Percentiles rank a stretch among this genome's conserved stretches.
These are phyloP conservation scores for Pterois miles DNA, from an alignment of 2,797 vertebrate genomes.

Conservation along the genomic window DNA sequence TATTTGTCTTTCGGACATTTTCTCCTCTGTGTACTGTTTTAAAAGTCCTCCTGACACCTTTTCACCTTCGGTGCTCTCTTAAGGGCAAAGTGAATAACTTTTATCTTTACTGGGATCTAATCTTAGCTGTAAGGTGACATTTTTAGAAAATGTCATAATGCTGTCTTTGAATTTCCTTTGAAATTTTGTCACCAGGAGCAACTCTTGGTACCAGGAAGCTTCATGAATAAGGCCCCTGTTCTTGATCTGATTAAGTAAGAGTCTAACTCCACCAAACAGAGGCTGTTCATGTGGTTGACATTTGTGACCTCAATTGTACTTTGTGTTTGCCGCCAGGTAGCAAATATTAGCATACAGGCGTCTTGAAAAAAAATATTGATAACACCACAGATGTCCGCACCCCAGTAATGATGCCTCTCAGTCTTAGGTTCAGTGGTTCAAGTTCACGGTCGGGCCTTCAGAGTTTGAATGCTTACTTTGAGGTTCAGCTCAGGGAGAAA, in stretches of 20 bases:
- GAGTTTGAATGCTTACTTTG: background rate
- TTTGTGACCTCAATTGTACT: background rate
- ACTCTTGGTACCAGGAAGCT: background rate
- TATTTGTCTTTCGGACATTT: too few species aligned
- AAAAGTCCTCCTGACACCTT: too few species aligned
- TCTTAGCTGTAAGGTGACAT: background rate
- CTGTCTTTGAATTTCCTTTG: background rate
- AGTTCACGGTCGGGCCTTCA: too few species aligned
- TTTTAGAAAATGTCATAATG: background rate
- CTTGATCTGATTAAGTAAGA: background rate
- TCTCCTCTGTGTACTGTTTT: too few species aligned
- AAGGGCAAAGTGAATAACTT: too few species aligned
- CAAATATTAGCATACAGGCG: background rate
- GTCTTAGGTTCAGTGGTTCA: too few species aligned
- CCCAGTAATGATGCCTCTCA: background rate
- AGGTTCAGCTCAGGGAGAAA: background rate
- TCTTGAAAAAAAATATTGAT: background rate
- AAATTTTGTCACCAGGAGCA: background rate
- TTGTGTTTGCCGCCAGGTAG: background rate
- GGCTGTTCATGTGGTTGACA: too few species aligned
- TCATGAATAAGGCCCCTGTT: background rate
- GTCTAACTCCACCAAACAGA: background rate
- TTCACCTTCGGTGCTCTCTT: too few species aligned
- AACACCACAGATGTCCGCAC: background rate
- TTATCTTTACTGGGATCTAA: background rate